Conservation (phyloP, 2,797 vertebrate genomes). For the Adelosebastes latens region DNA sequence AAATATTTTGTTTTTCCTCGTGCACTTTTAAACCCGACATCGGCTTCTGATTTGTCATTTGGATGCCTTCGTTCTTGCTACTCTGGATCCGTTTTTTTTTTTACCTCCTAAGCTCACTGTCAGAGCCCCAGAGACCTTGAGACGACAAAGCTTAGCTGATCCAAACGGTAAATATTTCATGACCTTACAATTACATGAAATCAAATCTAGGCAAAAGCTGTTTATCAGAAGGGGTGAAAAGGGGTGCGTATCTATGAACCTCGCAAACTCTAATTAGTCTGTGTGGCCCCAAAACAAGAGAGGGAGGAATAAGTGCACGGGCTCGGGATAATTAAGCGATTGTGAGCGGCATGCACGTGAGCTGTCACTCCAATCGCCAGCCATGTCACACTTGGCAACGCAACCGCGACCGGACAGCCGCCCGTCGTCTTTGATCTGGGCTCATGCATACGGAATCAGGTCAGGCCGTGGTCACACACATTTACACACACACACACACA, state of each 20-base stretch:
- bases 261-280: constrained; percentile 67
- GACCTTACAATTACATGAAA: constrained; percentile 77
- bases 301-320: constrained; percentile 86
- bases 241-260: constrained; percentile 44
- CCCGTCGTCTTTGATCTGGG: constrained; percentile 85
- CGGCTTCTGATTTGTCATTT: constrained; percentile 68
- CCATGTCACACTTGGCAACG: constrained; percentile 77
- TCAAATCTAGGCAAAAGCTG: constrained; percentile 72
- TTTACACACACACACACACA: constrained; percentile 10
- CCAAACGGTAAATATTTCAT: constrained; percentile 78
- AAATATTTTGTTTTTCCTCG: constrained; percentile 64
- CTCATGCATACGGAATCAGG: constrained; percentile 84
- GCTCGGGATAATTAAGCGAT: constrained; percentile 89
- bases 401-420: constrained; percentile 82
- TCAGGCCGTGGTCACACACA: constrained; percentile 81
- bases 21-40: constrained; percentile 69
- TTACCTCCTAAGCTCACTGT: constrained; percentile 62
- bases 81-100: constrained; percentile 61
- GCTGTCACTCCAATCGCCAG: constrained; percentile 85
- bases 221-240: constrained; percentile 38
- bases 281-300: constrained; percentile 76
- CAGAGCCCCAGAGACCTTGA: constrained; percentile 65
- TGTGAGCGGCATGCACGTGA: constrained; percentile 86
- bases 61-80: constrained; percentile 61
- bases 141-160: constrained; percentile 62